Base-by-base conservation (phyloP, 2,797 vertebrate species). In the Lithobates sylvaticus region DNA sequence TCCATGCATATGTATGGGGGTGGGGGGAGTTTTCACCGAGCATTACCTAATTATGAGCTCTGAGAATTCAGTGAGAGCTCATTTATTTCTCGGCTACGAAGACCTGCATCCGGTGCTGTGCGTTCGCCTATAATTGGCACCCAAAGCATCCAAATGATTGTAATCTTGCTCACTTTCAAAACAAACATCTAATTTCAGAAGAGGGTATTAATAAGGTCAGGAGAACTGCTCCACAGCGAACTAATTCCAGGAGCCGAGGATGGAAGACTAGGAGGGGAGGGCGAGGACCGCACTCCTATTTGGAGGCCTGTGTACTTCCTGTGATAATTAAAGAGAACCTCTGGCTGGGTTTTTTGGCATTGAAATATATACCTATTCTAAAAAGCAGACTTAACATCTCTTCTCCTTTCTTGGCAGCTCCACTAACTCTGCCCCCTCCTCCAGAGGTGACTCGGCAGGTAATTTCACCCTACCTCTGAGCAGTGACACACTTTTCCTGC, bases 1-100 rank as follows among this genome's bases (percentile, higher is more conserved):
- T 36, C 58, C 74, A 86, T 78, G 76, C 82, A 86, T 86, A 86
- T 86, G 85, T 39, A 86, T 83, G 26, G 54, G 71, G 74, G 61
- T 23, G 23, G 16, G 26, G 79, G 23, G 26, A 39, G n/a, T 72
- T 86, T 82, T 82, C 23, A 9, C 72, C 23, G 13, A 44, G 85
- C 54, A 21, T 27, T 26, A 50, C 72, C 85, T 86, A 81, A 78
- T 72, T 61, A 26, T 83, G 67, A 50, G 69, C 0, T 0, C 23
- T 15, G 39, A 50, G 27, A 32, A 68, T 61, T 68, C 32, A 73
- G 27, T 32, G 23, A 79, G 3, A 0, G 74, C 67, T 47, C 50
- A 44, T 76, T 88, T 74, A 83, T 73, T 67, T 84, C 86, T 81
- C 58, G 16, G 72, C 0, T 4, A 83, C 12, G 0, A 67, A 78